phyloP scores from a whole-genome alignment of 2,888 invertebrate genomes.

The Hydriomena furcata region DNA sequence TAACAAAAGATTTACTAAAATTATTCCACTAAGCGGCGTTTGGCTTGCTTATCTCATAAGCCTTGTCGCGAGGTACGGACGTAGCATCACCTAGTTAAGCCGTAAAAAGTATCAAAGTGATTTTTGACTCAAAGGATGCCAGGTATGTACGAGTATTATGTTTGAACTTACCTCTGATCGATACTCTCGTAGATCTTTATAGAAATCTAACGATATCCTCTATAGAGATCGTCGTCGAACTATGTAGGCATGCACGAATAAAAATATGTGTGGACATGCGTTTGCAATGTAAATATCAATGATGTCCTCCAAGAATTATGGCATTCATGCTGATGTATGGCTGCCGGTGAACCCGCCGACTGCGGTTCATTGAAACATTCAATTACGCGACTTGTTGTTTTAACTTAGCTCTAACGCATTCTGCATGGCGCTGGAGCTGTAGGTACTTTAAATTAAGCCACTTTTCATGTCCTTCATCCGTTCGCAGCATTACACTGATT shows the following conservation, averaged over 20 bases:
- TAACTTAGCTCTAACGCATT: slow-evolving; percentile 29
- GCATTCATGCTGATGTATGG: slow-evolving; percentile 52
- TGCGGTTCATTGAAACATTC: slow-evolving; percentile 57
- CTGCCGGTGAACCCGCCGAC: slow-evolving; percentile 51
- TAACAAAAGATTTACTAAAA: neutral
- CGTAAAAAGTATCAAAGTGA: too few species aligned
- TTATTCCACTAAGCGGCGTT: too few species aligned
- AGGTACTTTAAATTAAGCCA: slow-evolving; percentile 36
- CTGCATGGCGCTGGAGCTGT: slow-evolving; percentile 28
- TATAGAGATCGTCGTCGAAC: neutral
- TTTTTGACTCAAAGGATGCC: too few species aligned
- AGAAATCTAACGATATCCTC: too few species aligned
- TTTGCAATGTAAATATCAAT: slow-evolving; percentile 34
- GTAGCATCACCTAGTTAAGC: too few species aligned
- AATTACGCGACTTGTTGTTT: slow-evolving; percentile 53
- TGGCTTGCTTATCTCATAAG: too few species aligned
- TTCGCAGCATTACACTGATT: slow-evolving; percentile 44
- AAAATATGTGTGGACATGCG: slow-evolving; percentile 6
- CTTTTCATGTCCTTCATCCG: slow-evolving; percentile 32
- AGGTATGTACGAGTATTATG: too few species aligned
- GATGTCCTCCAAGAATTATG: slow-evolving; percentile 41
- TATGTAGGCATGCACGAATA: slow-evolving; percentile 2
- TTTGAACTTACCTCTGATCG: too few species aligned
- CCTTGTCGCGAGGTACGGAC: too few species aligned
- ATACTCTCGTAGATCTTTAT: too few species aligned